phyloP scores from a whole-genome alignment of 2,888 invertebrate genomes.

The Morinoia aosen region DNA sequence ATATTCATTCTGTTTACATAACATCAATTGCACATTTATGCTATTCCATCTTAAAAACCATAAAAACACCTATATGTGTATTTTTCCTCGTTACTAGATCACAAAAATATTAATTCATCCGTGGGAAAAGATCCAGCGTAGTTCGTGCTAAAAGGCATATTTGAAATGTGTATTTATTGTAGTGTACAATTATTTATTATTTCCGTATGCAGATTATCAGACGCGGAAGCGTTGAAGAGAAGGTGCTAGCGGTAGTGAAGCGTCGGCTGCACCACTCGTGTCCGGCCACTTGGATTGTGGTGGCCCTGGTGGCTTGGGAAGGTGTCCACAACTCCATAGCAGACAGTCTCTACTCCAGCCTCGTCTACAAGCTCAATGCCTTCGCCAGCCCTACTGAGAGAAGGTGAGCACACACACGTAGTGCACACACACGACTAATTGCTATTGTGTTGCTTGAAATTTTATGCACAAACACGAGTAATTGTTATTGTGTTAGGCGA shows the following conservation, averaged over 20 bases:
- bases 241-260: slow-evolving; percentile 89
- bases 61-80: too few relatives aligned
- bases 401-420: slow-evolving; percentile 69
- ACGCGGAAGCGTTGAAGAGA: slow-evolving; percentile 87
- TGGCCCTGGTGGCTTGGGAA: slow-evolving; percentile 95
- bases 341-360: slow-evolving; percentile 86
- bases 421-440: background rate
- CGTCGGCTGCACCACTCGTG: slow-evolving; percentile 87
- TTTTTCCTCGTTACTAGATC: too few relatives aligned
- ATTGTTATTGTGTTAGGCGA: too few relatives aligned
- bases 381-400: slow-evolving; percentile 73
- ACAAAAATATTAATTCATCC: too few relatives aligned
- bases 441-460: too few relatives aligned
- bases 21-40: too few relatives aligned
- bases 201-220: slow-evolving; percentile 80
- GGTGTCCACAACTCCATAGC: slow-evolving; percentile 87
- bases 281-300: slow-evolving; percentile 88
- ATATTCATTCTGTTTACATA: too few relatives aligned
- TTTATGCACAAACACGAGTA: too few relatives aligned
- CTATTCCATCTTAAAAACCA: too few relatives aligned
- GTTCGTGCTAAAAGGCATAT: too few relatives aligned
- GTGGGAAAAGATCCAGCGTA: too few relatives aligned
- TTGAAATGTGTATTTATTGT: background rate
- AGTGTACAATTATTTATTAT: background rate
- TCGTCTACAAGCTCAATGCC: slow-evolving; percentile 85